Percentiles rank a stretch among this genome's conserved stretches.
Evolutionary conservation across 2,113 vertebrate species (phyloP).

Genomic region (Heterocephalus glaber): DNA sequence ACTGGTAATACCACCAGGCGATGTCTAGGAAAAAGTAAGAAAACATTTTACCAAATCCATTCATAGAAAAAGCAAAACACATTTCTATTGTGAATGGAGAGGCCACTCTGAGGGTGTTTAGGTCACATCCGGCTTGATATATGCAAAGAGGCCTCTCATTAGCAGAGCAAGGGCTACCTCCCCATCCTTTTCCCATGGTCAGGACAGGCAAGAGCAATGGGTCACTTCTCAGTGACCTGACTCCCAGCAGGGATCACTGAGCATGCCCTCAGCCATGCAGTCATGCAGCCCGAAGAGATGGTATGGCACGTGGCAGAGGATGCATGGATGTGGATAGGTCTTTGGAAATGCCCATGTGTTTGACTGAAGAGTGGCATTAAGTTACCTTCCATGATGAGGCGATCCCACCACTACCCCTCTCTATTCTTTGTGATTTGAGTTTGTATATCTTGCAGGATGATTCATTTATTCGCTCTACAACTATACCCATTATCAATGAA

Average conservation of each 20-base stretch:
- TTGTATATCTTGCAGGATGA: not conserved
- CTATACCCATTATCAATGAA: not conserved
- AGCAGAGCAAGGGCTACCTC: not conserved
- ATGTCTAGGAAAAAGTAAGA: slow-evolving; percentile 86
- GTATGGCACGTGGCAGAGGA: slow-evolving; percentile 44
- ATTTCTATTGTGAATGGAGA: slow-evolving; percentile 50
- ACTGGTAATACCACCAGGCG: slow-evolving; percentile 85
- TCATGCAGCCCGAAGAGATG: slow-evolving; percentile 75
- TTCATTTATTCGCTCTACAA: not conserved
- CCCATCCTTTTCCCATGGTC: not conserved
- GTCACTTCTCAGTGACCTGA: not conserved
- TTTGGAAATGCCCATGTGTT: not conserved
- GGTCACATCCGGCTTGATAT: not conserved
- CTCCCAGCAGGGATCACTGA: slow-evolving; percentile 54
- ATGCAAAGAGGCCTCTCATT: not conserved
- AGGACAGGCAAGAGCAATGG: slow-evolving; percentile 26
- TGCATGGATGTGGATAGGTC: slow-evolving; percentile 36
- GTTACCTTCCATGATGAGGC: not conserved
- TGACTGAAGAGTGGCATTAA: not conserved
- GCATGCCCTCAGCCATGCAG: slow-evolving; percentile 65
- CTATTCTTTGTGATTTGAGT: not conserved
- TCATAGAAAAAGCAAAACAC: slow-evolving; percentile 65
- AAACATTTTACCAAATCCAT: slow-evolving; percentile 79
- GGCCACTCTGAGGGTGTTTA: not conserved
- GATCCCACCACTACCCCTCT: not conserved